Conservation (phyloP, 1,140 invertebrate species). For the Drosophila tropicalis region DNA sequence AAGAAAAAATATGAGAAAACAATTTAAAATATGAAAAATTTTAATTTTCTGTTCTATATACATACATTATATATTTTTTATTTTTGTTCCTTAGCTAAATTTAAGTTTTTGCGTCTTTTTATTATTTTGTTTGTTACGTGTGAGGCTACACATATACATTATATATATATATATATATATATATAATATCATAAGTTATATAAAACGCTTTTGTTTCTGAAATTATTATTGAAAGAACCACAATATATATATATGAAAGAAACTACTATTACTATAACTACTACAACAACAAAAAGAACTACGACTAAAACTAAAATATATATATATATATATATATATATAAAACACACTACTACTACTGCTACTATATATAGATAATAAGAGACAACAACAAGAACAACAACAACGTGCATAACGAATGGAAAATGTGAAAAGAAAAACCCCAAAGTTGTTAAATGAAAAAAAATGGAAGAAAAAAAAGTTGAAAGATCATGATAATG, state of each 20-base stretch:
- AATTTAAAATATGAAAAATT: constrained; percentile 29
- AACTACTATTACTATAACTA: constrained; percentile 14
- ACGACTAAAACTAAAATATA: constrained; percentile 15
- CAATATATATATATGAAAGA: background rate
- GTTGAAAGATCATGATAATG: background rate
- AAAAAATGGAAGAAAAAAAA: constrained; percentile 23
- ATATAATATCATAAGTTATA: constrained; percentile 18
- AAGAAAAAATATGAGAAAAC: constrained; percentile 1
- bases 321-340: too few relatives aligned
- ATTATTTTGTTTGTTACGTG: constrained; percentile 50
- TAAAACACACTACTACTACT: constrained; percentile 33
- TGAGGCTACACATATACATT: constrained; percentile 45
- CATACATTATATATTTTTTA: constrained; percentile 27
- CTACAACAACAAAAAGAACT: constrained; percentile 22
- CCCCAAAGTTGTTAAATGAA: constrained; percentile 55
- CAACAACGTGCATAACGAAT: constrained; percentile 12
- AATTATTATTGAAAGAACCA: constrained; percentile 14
- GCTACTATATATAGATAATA: constrained; percentile 34
- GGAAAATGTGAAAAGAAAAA: background rate
- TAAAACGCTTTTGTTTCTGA: constrained; percentile 23
- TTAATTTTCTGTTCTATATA: constrained; percentile 30
- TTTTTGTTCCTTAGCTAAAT: constrained; percentile 34
- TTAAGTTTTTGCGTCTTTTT: constrained; percentile 26
- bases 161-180: constrained; percentile 12
- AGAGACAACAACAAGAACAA: constrained; percentile 7